phyloP scores from a whole-genome alignment of 1,140 invertebrate genomes.

The Arion vulgaris region DNA sequence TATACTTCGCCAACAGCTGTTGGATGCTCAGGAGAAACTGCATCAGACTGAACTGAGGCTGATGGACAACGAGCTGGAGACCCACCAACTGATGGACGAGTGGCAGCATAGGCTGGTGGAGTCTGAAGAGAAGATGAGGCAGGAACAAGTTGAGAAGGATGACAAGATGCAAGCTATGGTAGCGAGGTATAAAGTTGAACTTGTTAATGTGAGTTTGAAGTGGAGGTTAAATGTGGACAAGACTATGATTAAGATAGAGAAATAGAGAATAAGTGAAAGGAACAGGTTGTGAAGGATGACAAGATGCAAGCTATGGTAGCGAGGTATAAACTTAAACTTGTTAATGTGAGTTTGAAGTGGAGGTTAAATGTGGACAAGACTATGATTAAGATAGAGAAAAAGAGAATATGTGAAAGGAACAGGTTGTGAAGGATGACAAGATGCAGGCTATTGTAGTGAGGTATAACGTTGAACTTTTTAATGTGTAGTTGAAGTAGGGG shows the following conservation, averaged over 20 bases:
- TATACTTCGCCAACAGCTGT: slow-evolving; percentile 68
- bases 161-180: slow-evolving; percentile 70
- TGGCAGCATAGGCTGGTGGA: slow-evolving; percentile 70
- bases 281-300: slow-evolving; percentile 73
- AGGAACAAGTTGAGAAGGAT: slow-evolving; percentile 73
- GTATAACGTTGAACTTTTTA: too few relatives aligned
- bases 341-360: too few relatives aligned
- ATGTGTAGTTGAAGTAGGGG: too few relatives aligned
- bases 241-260: too few relatives aligned
- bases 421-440: slow-evolving; percentile 73
- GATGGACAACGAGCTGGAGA: slow-evolving; percentile 67
- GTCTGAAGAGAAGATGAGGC: slow-evolving; percentile 68
- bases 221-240: too few relatives aligned
- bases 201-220: too few relatives aligned
- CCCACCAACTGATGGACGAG: slow-evolving; percentile 67
- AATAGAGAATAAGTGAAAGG: slow-evolving; percentile 67
- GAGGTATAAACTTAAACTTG: too few relatives aligned
- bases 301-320: slow-evolving; percentile 69
- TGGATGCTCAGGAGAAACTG: slow-evolving; percentile 72
- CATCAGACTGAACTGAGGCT: slow-evolving; percentile 70
- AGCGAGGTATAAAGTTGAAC: slow-evolving; percentile 61
- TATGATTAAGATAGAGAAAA: too few relatives aligned
- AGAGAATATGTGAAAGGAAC: slow-evolving; percentile 69
- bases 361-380: too few relatives aligned
- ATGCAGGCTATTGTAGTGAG: slow-evolving; percentile 65